Base-by-base conservation (phyloP, 2,888 invertebrate species). In the Scaptomyza polygonia region DNA sequence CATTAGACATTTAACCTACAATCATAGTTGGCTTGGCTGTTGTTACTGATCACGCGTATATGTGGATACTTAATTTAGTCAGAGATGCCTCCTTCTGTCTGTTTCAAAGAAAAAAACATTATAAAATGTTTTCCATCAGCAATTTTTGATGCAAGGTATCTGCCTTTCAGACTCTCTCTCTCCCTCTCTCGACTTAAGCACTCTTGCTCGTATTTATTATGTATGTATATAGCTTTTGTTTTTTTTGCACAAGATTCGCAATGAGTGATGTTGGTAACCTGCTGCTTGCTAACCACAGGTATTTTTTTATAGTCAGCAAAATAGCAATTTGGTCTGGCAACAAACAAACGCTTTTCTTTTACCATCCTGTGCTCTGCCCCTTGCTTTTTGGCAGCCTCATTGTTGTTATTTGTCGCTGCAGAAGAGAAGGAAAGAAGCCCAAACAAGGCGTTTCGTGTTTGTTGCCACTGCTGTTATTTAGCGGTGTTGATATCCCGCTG, bases 401-500 rank as follows among this genome's bases (percentile, higher is more conserved):
- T 67, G 70, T 45, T 72, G 67, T 62, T 75, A 58, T 66, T 67
- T 57, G 62, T 67, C 59, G 73, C 29, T 47, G 34, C 12, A 11
- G 27, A 45, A 14, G 25, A 14, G 14, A 43, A 9, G 21, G 40
- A 52, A 56, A 45, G 34, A 67, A 76, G 44, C 67, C 45, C 63
- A 81, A 78, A 67, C 62, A 67, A 67, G 78, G 70, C 82, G 49
- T 74, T 78, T 53, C 49, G 47, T 56, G 52, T 51, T 67, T 56
- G 66, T 51, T 70, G 57, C 42, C 43, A 53, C 40, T 73, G 76
- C 34, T 64, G 62, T 59, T 66, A 54, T 53, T 61, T 53, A 65
- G 72, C 57, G 65, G 66, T 74, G 86, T 71, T 87, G 88, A 82
- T 73, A 68, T 52, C 88, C 86, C 74, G 88, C 83, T 73, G 86